Base-by-base conservation (phyloP, 2,797 vertebrate genomes). In the Enteromius paludinosus region DNA sequence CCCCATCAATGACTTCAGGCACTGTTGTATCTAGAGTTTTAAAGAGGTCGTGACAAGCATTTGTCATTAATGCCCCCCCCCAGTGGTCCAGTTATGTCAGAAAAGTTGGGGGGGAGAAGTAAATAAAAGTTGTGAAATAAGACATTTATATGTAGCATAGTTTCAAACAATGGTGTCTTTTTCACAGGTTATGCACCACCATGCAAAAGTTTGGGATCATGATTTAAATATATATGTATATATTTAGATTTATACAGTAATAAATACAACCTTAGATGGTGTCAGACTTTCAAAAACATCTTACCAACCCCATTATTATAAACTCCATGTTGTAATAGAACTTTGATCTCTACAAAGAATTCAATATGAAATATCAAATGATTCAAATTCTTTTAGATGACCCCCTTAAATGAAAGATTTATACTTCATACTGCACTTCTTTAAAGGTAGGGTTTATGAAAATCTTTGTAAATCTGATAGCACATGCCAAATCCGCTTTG, bases 391-490 rank as follows among this genome's bases (percentile, higher is more conserved):
- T 15, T 68, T 68, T n/a, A 15, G 65, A 43, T 15, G 35, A 41
- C 35, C 35, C 5, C 20, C 5, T 41, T 68, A 68, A 23, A 68
- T 41, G 2, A 23, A 68, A 20, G 10, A 33, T 64, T 65, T 23
- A 28, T 41, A 56, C 23, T 33, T 28, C 8, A n/a, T 15, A 14
- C 56, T 49, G 15, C 41, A 62, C 15, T 23, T 47, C 20, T 30
- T 78, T 62, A 20, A 35, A 78, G 17, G 7, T 14, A 68, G 56
- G 23, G 14, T 79, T 28, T 56, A 11, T 68, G 30, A 25, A 38
- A 79, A 43, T 78, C 41, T 62, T 17, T 45, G 12, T 79, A 18
- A 68, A 68, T 79, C 33, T 56, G 47, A 28, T 69, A 14, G 28
- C 15, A 45, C 23, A 23, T 78, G 23, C 23, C 33, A 70, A 70